Conservation (phyloP, 2,797 vertebrate species). For the Pipistrellus pipistrellus region DNA sequence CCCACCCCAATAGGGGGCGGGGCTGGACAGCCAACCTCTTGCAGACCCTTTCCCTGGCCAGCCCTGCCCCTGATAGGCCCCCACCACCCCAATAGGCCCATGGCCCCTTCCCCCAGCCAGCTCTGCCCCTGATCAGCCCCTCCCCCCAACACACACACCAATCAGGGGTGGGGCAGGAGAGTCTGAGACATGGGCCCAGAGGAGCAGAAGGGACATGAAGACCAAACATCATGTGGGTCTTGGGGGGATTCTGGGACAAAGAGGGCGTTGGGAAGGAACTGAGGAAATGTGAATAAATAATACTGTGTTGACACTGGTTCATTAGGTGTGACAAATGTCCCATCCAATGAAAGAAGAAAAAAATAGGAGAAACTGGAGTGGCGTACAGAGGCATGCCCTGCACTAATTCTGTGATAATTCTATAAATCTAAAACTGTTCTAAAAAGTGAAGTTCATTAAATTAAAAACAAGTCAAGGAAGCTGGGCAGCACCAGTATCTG, state of each 20-base stretch:
- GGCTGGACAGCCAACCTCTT: too few relatives aligned
- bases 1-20: too few relatives aligned
- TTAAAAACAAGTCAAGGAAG: not conserved
- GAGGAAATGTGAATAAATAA: not conserved
- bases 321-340: not conserved
- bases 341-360: not conserved
- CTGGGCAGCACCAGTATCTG: not conserved
- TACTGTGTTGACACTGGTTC: not conserved
- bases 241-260: rapidly evolving
- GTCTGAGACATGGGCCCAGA: not conserved
- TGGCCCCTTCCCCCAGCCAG: too few relatives aligned
- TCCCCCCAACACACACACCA: too few relatives aligned
- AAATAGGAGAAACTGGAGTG: not conserved
- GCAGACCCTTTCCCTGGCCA: too few relatives aligned
- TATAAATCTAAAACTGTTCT: not conserved
- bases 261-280: not conserved
- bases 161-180: too few relatives aligned
- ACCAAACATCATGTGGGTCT: not conserved
- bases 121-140: too few relatives aligned
- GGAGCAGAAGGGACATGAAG: rapidly evolving
- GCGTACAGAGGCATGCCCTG: too few relatives aligned
- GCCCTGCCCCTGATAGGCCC: too few relatives aligned
- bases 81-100: too few relatives aligned
- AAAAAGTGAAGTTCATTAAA: not conserved
- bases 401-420: not conserved